A percentile compares a stretch with the other conserved stretches of the same genome.
Evolutionary conservation across 2,113 vertebrate genomes (phyloP).

Genomic region (Alces alces): DNA sequence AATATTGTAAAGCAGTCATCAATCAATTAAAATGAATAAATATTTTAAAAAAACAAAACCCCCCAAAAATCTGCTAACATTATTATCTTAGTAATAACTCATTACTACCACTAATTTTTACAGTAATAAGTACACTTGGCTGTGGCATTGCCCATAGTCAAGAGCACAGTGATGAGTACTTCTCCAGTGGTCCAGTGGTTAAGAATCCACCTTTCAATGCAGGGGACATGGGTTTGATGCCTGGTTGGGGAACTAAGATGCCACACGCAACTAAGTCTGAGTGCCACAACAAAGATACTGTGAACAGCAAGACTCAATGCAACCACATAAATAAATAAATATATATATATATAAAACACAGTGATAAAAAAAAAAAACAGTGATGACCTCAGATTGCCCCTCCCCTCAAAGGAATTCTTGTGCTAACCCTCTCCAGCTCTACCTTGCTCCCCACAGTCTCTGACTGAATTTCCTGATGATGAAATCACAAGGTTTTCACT

Average conservation of each 20-base stretch:
- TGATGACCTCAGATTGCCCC: background rate
- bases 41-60: background rate
- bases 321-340: background rate
- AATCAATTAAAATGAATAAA: background rate
- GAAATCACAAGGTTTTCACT: background rate
- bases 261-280: background rate
- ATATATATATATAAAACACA: too few relatives aligned
- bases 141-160: background rate
- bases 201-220: background rate
- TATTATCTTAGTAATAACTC: background rate
- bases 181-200: background rate
- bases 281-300: background rate
- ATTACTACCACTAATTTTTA: background rate
- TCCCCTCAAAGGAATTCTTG: background rate
- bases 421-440: background rate
- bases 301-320: background rate
- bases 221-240: background rate
- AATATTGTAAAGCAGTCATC: background rate
- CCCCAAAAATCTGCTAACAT: background rate
- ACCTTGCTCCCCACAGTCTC: fast-evolving
- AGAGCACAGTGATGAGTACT: background rate
- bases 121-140: background rate
- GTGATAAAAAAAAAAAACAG: too few relatives aligned
- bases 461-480: background rate
- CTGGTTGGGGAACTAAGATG: background rate